Base-by-base conservation (phyloP, 2,797 vertebrate genomes). In the Bufotes viridis region DNA sequence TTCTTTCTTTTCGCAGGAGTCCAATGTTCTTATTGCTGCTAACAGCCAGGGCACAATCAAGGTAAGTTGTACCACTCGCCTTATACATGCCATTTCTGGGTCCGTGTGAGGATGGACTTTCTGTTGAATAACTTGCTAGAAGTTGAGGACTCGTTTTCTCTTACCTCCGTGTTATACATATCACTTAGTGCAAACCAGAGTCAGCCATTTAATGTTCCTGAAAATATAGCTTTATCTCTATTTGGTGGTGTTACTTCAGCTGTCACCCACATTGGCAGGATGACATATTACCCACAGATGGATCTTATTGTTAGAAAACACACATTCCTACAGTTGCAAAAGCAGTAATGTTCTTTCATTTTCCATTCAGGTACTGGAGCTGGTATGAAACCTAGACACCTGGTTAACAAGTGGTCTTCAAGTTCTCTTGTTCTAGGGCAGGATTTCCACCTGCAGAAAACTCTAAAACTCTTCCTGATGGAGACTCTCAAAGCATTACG, bases 21-120 rank as follows among this genome's bases (percentile, higher is more conserved):
- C 98, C 93, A 99, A 98, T 22, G 98, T 99, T 90, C 95, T 99
- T 93, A 99, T 99, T 93, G 98, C 98, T 95, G 98, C 98, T 94
- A 99, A 99, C 96, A 99, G 98, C 96, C 98, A 99, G 96, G 98
- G 98, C 96, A 99, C 98, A 94, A 99, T 99, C 94, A 99, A 99
- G 98, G 98, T 98, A 94, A 95, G 96, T 90, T 91, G 60, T 90
- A 93, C 90, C 80, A 29, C 74, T 42, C 42, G 26, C 20, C n/a
- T 17, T n/a, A 22, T 8, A 63, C 24, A 69, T 3, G 10, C 26
- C 15, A 14, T 69, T 69, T 69, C 0, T 65, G 22, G 26, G n/a
- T 67, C n/a, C 26, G 14, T 15, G 6, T 13, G 2, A 5, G 1
- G 24, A 24, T 22, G 61, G 58, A 7, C 18, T 60, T 60, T 60